Percentiles rank a stretch among this genome's conserved stretches.
Evolutionary conservation across 30 jellyfish, hydroid and myxozoan genomes (phyloP).

Genomic region (Pseudorhiza aurosa): DNA sequence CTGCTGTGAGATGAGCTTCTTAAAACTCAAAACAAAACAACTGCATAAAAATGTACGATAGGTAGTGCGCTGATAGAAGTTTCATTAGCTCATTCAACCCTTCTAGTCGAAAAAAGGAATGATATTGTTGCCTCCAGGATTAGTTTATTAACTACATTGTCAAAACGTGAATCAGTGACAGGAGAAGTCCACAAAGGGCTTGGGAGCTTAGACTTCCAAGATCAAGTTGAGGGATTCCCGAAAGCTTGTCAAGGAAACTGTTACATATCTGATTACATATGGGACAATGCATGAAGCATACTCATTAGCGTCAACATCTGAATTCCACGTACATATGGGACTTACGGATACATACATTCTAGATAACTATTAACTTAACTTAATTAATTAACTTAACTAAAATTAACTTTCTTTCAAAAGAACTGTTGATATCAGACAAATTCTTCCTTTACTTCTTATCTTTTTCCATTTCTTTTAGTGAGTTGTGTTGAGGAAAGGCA

Average conservation of each 20-base stretch:
- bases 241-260: not conserved
- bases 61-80: not conserved
- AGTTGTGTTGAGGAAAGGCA: no score
- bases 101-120: not conserved
- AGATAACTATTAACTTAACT: no score
- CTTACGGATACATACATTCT: no score
- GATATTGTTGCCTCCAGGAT: not conserved
- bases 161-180: not conserved
- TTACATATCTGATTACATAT: not conserved
- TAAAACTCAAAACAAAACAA: not conserved
- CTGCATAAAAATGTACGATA: not conserved
- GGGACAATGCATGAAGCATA: not conserved
- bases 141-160: not conserved
- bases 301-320: no score
- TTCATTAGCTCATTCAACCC: not conserved
- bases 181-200: not conserved
- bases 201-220: not conserved
- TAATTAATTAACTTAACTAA: no score
- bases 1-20: no score
- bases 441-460: no score
- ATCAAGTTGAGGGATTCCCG: not conserved
- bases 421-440: no score
- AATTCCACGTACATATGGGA: no score
- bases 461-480: no score
- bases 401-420: no score